Conservation (phyloP, 2,797 vertebrate genomes). For the Pangasius sanitwongsei region DNA sequence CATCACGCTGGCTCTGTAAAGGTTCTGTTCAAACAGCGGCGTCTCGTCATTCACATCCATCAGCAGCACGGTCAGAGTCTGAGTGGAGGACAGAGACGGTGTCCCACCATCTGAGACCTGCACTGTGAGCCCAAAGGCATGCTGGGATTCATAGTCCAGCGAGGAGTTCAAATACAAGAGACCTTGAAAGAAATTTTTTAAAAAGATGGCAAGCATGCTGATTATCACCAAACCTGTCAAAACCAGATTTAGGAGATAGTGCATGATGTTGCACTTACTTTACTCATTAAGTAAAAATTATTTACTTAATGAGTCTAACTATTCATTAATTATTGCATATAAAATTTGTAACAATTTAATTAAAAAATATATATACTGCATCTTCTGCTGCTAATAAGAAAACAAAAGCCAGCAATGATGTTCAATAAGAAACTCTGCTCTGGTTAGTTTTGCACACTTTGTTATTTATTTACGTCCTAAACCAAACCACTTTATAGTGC, state of each 20-base stretch:
- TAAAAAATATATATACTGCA: background rate
- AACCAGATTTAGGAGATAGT: background rate
- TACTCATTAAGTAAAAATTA: too few species aligned
- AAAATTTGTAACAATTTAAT: too few species aligned
- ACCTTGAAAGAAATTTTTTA: slow-evolving; percentile 68
- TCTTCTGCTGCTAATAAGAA: background rate
- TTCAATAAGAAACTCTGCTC: background rate
- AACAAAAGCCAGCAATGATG: background rate
- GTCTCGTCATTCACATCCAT: slow-evolving; percentile 86
- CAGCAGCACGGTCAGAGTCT: slow-evolving; percentile 82
- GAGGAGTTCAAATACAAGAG: slow-evolving; percentile 76
- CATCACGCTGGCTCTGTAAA: slow-evolving; percentile 77
- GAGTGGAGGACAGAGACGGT: slow-evolving; percentile 81
- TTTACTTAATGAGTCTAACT: too few species aligned
- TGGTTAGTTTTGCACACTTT: background rate
- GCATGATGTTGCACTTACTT: background rate
- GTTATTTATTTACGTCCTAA: background rate
- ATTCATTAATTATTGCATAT: too few species aligned
- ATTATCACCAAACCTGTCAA: background rate
- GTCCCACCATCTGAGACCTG: slow-evolving; percentile 78
- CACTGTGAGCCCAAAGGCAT: slow-evolving; percentile 76
- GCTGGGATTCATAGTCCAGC: slow-evolving; percentile 82
- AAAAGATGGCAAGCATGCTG: background rate
- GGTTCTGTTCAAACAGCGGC: slow-evolving; percentile 76
- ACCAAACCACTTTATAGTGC: too few species aligned